A percentile compares a stretch with the other conserved stretches of the same genome.
Conservation (phyloP, 1,140 invertebrate genomes). For the Halotydeus destructor region DNA sequence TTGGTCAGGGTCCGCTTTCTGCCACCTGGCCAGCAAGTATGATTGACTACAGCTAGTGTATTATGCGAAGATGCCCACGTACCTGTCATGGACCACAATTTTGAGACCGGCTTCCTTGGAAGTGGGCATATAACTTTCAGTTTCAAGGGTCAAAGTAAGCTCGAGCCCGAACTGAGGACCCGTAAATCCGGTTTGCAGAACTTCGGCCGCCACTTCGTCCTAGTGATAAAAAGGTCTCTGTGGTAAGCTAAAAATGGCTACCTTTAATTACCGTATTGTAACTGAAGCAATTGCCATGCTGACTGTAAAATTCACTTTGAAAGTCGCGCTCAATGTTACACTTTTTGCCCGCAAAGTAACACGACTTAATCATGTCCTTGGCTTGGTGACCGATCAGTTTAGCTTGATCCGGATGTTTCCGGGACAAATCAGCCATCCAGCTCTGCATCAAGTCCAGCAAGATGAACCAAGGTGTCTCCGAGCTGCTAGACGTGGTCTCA, state of each 20-base stretch:
- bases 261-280: slow-evolving; percentile 9
- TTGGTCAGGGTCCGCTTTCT: slow-evolving; percentile 14
- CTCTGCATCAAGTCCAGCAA: slow-evolving; percentile 8
- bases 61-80: slow-evolving; percentile 5
- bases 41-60: not conserved
- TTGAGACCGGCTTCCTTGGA: slow-evolving; percentile 21
- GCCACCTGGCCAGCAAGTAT: not conserved
- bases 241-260: not conserved
- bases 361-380: slow-evolving; percentile 7
- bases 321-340: slow-evolving; percentile 4
- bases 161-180: slow-evolving; percentile 20
- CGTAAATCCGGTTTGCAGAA: slow-evolving; percentile 10
- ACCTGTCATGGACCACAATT: slow-evolving; percentile 21
- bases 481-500: not conserved
- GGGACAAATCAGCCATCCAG: slow-evolving; percentile 12
- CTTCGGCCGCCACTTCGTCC: not conserved
- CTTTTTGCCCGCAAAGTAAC: slow-evolving; percentile 11
- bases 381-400: slow-evolving; percentile 8
- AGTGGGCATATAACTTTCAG: slow-evolving; percentile 22
- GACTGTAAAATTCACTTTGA: slow-evolving; percentile 8
- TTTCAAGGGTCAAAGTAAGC: slow-evolving; percentile 23
- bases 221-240: too few species aligned
- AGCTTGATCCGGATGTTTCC: slow-evolving; percentile 5
- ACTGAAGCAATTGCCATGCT: slow-evolving; percentile 14
- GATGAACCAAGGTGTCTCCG: slow-evolving; percentile 14